Conservation (phyloP, 2,797 vertebrate genomes). For the Premnoplex brunnescens region DNA sequence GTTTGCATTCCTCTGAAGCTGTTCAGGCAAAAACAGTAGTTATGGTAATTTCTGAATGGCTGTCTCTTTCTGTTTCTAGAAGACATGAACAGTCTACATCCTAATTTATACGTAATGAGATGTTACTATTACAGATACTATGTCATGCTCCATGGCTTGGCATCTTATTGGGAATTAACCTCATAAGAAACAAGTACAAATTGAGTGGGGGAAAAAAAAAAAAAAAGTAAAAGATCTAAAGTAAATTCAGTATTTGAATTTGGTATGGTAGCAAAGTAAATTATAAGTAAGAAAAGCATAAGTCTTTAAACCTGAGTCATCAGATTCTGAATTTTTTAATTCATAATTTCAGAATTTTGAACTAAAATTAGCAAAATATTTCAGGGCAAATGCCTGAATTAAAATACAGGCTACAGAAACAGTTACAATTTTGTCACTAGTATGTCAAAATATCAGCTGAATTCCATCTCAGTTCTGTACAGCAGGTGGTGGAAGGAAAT, state of each 20-base stretch:
- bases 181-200: not conserved
- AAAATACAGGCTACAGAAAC: not conserved
- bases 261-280: not conserved
- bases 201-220: not conserved
- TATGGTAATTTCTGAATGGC: not conserved
- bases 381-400: not conserved
- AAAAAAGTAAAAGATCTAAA: not conserved
- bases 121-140: not conserved
- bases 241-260: not conserved
- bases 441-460: not conserved
- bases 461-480: not conserved
- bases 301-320: not conserved
- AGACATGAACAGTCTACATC: not conserved
- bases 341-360: not conserved
- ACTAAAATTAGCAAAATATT: not conserved
- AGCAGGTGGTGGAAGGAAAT: slow-evolving; percentile 47
- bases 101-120: not conserved
- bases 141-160: not conserved
- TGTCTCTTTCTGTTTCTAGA: not conserved
- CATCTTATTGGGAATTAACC: not conserved
- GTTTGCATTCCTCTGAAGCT: not conserved
- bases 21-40: not conserved
- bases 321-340: not conserved
- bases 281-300: not conserved
- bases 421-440: not conserved